These are phyloP conservation scores for Eurosta solidaginis DNA, from an alignment of 1,140 invertebrate genomes.

Conservation along the genomic window DNA sequence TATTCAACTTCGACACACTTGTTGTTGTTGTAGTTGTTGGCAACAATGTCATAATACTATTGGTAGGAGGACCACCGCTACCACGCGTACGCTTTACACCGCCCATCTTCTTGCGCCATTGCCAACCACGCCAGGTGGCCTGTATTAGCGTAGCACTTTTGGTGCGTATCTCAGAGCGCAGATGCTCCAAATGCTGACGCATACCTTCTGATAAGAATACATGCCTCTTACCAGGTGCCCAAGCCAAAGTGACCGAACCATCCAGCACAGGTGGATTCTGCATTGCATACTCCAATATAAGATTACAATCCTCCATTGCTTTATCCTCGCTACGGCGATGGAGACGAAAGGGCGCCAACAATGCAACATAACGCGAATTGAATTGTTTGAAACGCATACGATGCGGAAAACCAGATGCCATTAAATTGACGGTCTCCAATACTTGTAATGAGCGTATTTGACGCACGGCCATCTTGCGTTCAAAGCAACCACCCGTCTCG, in stretches of 20 bases:
- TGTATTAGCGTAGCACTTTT: slow-evolving; percentile 80
- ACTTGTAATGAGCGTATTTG: slow-evolving; percentile 89
- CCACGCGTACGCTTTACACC: slow-evolving; percentile 59
- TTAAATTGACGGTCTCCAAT: slow-evolving; percentile 92
- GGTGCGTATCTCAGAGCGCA: slow-evolving; percentile 76
- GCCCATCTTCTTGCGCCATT: slow-evolving; percentile 73
- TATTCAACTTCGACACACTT: not conserved
- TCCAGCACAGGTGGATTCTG: slow-evolving; percentile 58
- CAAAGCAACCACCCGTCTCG: slow-evolving; percentile 79
- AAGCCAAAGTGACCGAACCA: slow-evolving; percentile 55
- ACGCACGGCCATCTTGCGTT: slow-evolving; percentile 76
- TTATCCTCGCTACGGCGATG: slow-evolving; percentile 79
- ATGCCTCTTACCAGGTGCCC: slow-evolving; percentile 89
- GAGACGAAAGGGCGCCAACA: slow-evolving; percentile 78
- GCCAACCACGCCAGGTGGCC: slow-evolving; percentile 80
- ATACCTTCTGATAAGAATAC: slow-evolving; percentile 94
- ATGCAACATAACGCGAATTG: slow-evolving; percentile 78
- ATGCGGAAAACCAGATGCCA: slow-evolving; percentile 92
- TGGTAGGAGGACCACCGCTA: slow-evolving; percentile 31
- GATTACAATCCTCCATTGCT: slow-evolving; percentile 77
- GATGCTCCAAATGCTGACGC: slow-evolving; percentile 82
- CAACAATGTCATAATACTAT: not conserved
- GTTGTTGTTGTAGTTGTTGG: not conserved
- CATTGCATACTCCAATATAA: slow-evolving; percentile 72
- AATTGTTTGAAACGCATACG: slow-evolving; percentile 95